Base-by-base conservation (phyloP, 1,140 invertebrate species). In the Proctacanthus coquilletti region DNA sequence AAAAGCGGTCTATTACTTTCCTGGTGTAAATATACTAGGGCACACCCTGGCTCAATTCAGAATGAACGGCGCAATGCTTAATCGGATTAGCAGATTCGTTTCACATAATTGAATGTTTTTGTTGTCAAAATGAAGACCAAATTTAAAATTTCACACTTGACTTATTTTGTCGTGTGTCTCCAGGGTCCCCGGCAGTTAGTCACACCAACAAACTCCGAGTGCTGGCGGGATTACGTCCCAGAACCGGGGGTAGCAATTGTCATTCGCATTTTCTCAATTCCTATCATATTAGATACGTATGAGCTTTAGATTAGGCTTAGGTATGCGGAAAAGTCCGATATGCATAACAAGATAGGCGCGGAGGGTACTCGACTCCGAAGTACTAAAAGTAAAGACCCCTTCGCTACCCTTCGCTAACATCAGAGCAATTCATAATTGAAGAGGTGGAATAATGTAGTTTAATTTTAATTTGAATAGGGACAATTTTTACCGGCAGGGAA, bases 101-200 rank as follows among this genome's bases (percentile, higher is more conserved):
- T 38, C 36, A 44, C 32, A 44, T 44, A 44, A 44, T 44, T 44
- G 40, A 41, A 44, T 55, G 39, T 42, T 39, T 30, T 42, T 42
- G 36, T 42, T 45, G 44, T 34, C 45, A 45, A 52, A 55, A 53
- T 55, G 52, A 50, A 49, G 54, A 55, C 46, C 49, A 57, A 57
- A 55, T 57, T 57, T 57, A 57, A 57, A 57, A 57, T 57, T 57
- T 57, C 52, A 55, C 54, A 57, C 54, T 57, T 55, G 54, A 57
- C 54, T 57, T 57, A 46, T 43, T 46, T 49, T 47, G 56, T 59
- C 56, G 53, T 56, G 19, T 39, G 10, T 33, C 29, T 4, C 17
- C 4, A 13, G 32, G 11, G 18, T 17, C 17, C 11, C 3, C 3
- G 15, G 27, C 9, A 13, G 11, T 4, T 13, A 9, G 15, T 11